A percentile compares a stretch with the other conserved stretches of the same genome.
Evolutionary conservation across 2,797 vertebrate genomes (phyloP).

Genomic region (Sebastes aleutianus): DNA sequence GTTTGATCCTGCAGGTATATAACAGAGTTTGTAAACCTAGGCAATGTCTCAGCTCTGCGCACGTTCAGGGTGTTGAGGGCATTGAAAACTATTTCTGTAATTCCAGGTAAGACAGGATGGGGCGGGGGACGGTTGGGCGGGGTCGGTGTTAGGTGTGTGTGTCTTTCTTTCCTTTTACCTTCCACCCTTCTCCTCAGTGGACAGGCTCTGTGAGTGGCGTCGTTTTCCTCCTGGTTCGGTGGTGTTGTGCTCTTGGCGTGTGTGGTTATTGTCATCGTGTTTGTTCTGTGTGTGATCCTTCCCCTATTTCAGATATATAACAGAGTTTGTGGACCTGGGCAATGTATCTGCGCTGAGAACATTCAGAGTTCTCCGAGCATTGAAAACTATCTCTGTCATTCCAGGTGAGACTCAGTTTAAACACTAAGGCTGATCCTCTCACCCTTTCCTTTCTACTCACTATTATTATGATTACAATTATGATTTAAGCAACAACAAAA

Average conservation of each 20-base stretch:
- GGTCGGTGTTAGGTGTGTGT: slow-evolving; percentile 93
- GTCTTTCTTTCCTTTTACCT: slow-evolving; percentile 82
- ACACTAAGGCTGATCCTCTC: slow-evolving; percentile 86
- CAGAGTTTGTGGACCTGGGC: slow-evolving; percentile 99
- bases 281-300: slow-evolving; percentile 99
- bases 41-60: slow-evolving; percentile 99
- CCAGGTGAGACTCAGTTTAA: slow-evolving; percentile 98
- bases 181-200: slow-evolving; percentile 85
- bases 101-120: slow-evolving; percentile 91
- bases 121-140: slow-evolving; percentile 83
- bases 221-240: slow-evolving; percentile 82
- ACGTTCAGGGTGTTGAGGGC: slow-evolving; percentile 99
- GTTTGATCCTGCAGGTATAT: slow-evolving; percentile 99
- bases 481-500: slow-evolving; percentile 68
- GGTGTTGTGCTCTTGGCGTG: slow-evolving; percentile 89
- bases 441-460: slow-evolving; percentile 82
- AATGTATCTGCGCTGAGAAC: slow-evolving; percentile 99
- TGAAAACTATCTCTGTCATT: slow-evolving; percentile 99
- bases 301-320: slow-evolving; percentile 99
- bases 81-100: slow-evolving; percentile 99
- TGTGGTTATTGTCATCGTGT: slow-evolving; percentile 95
- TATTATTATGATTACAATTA: slow-evolving; percentile 77
- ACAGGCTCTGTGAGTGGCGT: slow-evolving; percentile 98
- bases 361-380: slow-evolving; percentile 99
- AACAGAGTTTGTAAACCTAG: slow-evolving; percentile 99